phyloP scores from a whole-genome alignment of 2,113 vertebrate species.

The Cyanistes caeruleus region DNA sequence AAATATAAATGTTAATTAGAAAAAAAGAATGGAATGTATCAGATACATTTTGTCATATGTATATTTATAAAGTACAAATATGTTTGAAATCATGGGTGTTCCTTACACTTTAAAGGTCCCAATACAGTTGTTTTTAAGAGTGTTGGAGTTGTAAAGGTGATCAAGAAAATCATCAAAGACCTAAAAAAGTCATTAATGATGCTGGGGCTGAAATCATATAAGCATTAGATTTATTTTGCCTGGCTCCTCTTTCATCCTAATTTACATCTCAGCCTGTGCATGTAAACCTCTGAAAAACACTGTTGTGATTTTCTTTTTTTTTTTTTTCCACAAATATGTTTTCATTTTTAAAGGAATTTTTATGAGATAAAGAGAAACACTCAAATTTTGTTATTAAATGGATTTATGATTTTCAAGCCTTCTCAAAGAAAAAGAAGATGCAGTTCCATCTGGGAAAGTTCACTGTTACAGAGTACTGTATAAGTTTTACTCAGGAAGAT shows the following conservation, averaged over 20 bases:
- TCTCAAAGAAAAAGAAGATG: background rate
- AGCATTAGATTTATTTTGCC: background rate
- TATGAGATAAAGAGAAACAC: background rate
- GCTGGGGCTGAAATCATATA: background rate
- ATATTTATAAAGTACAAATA: background rate
- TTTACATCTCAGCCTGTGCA: background rate
- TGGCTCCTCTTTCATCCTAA: background rate
- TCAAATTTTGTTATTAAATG: background rate
- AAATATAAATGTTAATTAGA: background rate
- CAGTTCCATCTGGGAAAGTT: background rate
- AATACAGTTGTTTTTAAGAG: background rate
- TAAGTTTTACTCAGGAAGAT: background rate
- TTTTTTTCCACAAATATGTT: background rate
- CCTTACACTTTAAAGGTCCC: background rate
- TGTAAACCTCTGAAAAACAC: background rate
- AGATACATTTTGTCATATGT: background rate
- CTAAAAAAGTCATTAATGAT: background rate
- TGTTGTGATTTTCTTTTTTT: accelerated
- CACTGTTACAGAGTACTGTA: background rate
- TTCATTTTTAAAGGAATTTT: background rate
- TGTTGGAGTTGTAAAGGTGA: background rate
- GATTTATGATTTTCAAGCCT: background rate
- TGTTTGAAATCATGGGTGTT: background rate
- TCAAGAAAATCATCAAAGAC: background rate
- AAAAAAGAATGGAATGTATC: background rate